phyloP scores from a whole-genome alignment of 2,113 vertebrate species.

The Triplophysa rosa region DNA sequence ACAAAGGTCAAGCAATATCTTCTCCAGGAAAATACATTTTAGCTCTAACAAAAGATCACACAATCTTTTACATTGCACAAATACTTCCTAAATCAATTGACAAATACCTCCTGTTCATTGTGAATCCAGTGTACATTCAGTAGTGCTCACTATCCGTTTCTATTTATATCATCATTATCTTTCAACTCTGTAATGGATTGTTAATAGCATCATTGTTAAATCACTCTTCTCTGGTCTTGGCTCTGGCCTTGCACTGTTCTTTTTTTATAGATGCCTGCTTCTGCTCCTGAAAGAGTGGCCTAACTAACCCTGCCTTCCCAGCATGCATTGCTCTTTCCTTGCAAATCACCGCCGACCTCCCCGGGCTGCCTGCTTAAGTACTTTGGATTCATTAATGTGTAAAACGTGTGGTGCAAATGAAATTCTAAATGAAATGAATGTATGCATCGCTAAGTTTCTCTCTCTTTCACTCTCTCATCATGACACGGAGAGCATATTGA shows the following conservation, averaged over 20 bases:
- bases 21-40: not conserved
- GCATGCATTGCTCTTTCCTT: constrained; percentile 43
- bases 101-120: not conserved
- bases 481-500: constrained; percentile 31
- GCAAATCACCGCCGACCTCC: constrained; percentile 46
- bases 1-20: not conserved
- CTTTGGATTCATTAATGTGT: constrained; percentile 55
- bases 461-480: constrained; percentile 41
- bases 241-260: constrained; percentile 35
- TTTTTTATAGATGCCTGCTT: constrained; percentile 24
- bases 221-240: constrained; percentile 15
- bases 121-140: not conserved
- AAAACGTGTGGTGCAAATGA: constrained; percentile 50
- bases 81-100: not conserved
- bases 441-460: constrained; percentile 66
- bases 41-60: not conserved
- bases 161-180: not conserved
- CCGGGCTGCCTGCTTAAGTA: constrained; percentile 48
- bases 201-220: not conserved
- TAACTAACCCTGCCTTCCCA: constrained; percentile 34
- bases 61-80: not conserved
- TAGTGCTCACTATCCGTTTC: not conserved
- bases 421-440: constrained; percentile 61
- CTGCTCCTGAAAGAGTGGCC: constrained; percentile 38
- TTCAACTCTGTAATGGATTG: not conserved